Evolutionary conservation across 2,113 vertebrate genomes (phyloP), one percentile per base, ranked within the genome.

Genomic region (Muscicapa adusta): DNA sequence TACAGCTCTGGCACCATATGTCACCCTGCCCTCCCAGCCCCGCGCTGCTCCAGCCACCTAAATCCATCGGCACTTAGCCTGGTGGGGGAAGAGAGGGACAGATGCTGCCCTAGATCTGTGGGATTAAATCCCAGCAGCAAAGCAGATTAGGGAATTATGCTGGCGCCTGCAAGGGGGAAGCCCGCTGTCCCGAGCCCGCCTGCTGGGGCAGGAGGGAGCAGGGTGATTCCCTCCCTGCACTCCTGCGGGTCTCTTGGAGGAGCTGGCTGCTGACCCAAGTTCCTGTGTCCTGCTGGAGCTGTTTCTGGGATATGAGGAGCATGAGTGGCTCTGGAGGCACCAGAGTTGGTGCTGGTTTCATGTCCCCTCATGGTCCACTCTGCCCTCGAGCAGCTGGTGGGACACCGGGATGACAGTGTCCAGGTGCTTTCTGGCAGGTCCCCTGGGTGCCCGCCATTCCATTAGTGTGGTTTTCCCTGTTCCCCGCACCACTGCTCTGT

Each of bases 81-180:
- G n/a, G 68, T 22, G 43, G 88, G 91, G 82, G 90, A 88, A 65
- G 86, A 96, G 88, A 78, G 92, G 96, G 95, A 95, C 97, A 98
- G 97, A 97, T 97, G 97, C 97, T 98, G 98, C 60, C 97, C 97
- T 97, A 97, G 97, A 97, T 98, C 95, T 80, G 77, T 3, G 33
- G 97, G 98, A 98, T 98, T 98, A 98, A 95, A 84, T 97, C 86
- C 95, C 71, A 90, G 88, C 92, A 88, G 92, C 91, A 97, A 98
- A 98, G 97, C 93, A 97, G 98, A 98, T 98, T 97, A 98, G 91
- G 87, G 92, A 77, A 93, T 97, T 98, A 96, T 3, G 24, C 65
- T 24, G 62, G 94, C 51, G 79, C 94, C 95, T 96, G 87, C 14
- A 34, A 86, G 75, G 78, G 91, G 96, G 93, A 96, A 96, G 92